phyloP scores from a whole-genome alignment of 2,797 vertebrate species.

The Setipinna tenuifilis region DNA sequence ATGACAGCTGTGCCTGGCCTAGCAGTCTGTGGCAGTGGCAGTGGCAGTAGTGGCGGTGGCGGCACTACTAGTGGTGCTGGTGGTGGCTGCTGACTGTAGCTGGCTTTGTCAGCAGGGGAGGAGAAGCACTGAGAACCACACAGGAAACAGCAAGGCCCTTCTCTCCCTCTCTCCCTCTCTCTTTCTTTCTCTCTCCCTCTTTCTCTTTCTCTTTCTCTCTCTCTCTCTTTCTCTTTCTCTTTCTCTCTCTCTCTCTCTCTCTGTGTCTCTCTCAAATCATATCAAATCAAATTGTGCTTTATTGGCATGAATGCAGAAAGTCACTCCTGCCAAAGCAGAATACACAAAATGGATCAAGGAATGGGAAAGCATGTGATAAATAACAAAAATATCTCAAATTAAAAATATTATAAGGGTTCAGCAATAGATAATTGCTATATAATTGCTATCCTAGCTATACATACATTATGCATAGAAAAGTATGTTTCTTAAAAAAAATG shows the following conservation, averaged over 20 bases:
- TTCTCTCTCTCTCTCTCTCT: background rate
- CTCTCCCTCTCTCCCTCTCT: background rate
- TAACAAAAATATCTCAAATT: too few species aligned
- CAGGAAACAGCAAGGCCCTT: background rate
- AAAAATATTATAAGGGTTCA: too few species aligned
- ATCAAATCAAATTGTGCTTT: too few species aligned
- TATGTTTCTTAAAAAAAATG: too few species aligned
- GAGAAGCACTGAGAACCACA: background rate
- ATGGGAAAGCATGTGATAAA: too few species aligned
- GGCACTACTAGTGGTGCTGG: background rate
- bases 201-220: background rate
- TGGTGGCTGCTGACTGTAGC: background rate
- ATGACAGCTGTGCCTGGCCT: conserved; percentile 55
- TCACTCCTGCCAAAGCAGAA: too few species aligned
- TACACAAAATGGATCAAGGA: too few species aligned
- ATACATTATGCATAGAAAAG: too few species aligned
- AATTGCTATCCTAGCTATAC: too few species aligned
- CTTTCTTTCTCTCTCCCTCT: background rate
- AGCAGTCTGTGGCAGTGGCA: conserved; percentile 40
- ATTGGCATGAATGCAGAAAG: too few species aligned
- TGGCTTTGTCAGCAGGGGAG: conserved; percentile 3
- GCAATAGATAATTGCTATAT: too few species aligned
- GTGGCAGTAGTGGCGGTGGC: background rate
- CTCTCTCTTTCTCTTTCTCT: background rate
- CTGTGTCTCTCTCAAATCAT: too few species aligned